Conservation (phyloP, 2,113 vertebrate species). For the Aegithalos caudatus region DNA sequence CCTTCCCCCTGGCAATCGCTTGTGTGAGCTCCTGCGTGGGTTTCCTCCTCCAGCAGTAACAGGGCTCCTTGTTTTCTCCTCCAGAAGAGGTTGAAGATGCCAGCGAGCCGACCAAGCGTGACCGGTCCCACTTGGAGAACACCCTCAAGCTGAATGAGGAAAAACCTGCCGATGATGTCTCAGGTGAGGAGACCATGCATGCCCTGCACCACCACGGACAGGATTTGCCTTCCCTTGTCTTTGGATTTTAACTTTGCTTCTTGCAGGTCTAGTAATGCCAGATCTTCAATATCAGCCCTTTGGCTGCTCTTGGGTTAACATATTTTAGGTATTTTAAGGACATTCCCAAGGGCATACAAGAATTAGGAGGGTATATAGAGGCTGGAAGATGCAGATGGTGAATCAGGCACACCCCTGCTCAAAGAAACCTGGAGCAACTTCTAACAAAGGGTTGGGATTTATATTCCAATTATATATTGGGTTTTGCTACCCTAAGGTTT, state of each 20-base stretch:
- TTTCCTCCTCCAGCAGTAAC: background rate
- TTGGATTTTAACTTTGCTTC: background rate
- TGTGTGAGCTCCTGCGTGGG: background rate
- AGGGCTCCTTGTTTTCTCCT: background rate
- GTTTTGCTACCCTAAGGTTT: background rate
- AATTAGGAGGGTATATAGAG: background rate
- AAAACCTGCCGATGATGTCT: slow-evolving; percentile 86
- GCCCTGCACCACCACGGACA: background rate
- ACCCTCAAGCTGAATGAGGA: slow-evolving; percentile 89
- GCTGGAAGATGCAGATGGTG: background rate
- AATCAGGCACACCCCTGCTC: background rate
- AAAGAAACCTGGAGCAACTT: background rate
- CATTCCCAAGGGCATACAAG: accelerated
- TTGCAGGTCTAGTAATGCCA: background rate
- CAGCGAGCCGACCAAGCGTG: slow-evolving; percentile 75
- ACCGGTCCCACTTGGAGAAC: slow-evolving; percentile 91
- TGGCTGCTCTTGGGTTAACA: background rate
- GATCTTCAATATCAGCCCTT: background rate
- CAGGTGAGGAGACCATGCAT: slow-evolving; percentile 69
- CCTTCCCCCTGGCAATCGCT: background rate
- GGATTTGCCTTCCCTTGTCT: background rate
- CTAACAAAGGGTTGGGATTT: background rate
- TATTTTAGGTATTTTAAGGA: background rate
- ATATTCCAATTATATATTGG: background rate
- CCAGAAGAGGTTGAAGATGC: slow-evolving; percentile 83